These are phyloP conservation scores for Drepana falcataria DNA, from an alignment of 2,888 invertebrate genomes.

Conservation along the genomic window DNA sequence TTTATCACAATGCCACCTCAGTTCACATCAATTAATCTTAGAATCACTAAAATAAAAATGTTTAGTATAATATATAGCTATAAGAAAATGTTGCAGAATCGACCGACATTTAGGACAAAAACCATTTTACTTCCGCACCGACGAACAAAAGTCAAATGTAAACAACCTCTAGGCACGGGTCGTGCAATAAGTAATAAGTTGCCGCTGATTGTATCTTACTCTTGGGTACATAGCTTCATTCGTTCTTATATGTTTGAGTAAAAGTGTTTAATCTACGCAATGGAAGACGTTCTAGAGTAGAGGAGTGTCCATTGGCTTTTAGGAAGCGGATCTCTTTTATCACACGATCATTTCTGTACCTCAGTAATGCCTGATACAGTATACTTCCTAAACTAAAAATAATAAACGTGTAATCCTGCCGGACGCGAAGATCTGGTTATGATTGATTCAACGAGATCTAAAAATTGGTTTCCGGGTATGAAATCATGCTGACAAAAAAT, in stretches of 20 bases:
- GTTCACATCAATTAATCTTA: no score
- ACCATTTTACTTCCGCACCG: conserved; percentile 65
- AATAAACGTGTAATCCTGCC: conserved; percentile 58
- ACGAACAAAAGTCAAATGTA: conserved; percentile 74
- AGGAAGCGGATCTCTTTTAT: conserved; percentile 68
- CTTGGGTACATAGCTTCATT: conserved; percentile 36
- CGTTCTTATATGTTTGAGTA: conserved; percentile 20
- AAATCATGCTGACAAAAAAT: conserved; percentile 49
- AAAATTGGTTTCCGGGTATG: conserved; percentile 63
- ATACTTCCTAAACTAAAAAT: conserved; percentile 68
- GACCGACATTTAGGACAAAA: conserved; percentile 56
- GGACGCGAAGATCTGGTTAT: conserved; percentile 48
- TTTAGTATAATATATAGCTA: no score
- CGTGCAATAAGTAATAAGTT: conserved; percentile 47
- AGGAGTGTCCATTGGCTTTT: conserved; percentile 24
- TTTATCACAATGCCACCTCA: no score
- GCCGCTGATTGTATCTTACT: conserved; percentile 31
- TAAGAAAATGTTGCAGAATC: not conserved
- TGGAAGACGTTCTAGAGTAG: conserved; percentile 33
- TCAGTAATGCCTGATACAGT: conserved; percentile 34
- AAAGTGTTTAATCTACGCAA: conserved; percentile 28
- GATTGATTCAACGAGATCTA: conserved; percentile 55
- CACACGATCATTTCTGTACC: conserved; percentile 44
- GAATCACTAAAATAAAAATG: no score
- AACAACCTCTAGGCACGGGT: conserved; percentile 65